Evolutionary conservation across 2,113 vertebrate genomes (phyloP), one percentile per base, ranked within the genome.

Genomic region (Brachypodius melanocephalos): DNA sequence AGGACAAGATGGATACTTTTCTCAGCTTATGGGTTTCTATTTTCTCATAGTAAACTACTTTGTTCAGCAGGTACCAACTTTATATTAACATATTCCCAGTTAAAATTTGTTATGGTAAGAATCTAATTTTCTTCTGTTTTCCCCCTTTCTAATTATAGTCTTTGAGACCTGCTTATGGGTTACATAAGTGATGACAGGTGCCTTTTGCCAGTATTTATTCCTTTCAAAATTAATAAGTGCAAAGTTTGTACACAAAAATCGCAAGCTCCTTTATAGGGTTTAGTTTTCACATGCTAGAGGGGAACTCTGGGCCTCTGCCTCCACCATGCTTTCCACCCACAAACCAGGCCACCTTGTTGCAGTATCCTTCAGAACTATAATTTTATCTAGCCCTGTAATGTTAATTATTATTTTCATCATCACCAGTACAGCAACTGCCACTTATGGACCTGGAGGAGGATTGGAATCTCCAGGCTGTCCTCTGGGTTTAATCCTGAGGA

Each of bases 361-460:
- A 80, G 26, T 63, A 36, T 74, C 34, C 24, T 85, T 88, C 55
- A 77, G 51, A 90, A 89, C 43, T 78, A 19, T 81, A 84, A 80
- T 90, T 91, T 88, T 83, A 54, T 76, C 19, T 80, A 59, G 40
- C 24, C 12, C 15, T 80, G 46, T 42, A 76, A 82, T 83, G 69
- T 79, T 93, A 82, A 96, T 91, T 85, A 69, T 83, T 88, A 90
- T 85, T 93, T 94, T 79, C 62, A 54, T 49, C 49, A 36, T 40
- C 1, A 18, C 18, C 36, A 86, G 46, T 57, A 77, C 12, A 85
- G 38, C 32, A 95, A 65, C 85, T 74, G 34, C 78, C 38, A 79
- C 29, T 69, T 95, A 69, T 1, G 5, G 75, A 65, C 54, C 46
- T 77, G 63, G 40, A 65, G 45, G 54, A 91, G 45, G 67, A 85